These are phyloP conservation scores for Ia io DNA, from an alignment of 2,113 vertebrate genomes.

Conservation along the genomic window DNA sequence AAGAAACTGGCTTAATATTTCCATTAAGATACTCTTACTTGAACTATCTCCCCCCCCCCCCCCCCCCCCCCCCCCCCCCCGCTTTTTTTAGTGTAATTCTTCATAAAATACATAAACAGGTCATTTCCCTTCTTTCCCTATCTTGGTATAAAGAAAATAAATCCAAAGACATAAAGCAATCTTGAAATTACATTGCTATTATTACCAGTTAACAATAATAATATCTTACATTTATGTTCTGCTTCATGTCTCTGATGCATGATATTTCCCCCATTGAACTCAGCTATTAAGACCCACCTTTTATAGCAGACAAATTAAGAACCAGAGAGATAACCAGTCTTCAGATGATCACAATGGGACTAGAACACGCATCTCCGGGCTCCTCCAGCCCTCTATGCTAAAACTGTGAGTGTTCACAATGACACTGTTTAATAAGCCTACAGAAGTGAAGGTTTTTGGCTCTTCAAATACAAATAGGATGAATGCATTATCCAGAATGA, in stretches of 20 bases:
- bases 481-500: not conserved
- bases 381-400: not conserved
- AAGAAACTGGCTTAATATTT: conserved; percentile 27
- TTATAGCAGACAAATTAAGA: not conserved
- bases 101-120: not conserved
- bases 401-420: not conserved
- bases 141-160: not conserved
- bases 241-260: not conserved
- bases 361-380: not conserved
- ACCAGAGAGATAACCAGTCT: not conserved
- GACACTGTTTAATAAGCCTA: not conserved
- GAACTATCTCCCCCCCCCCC: too few relatives aligned
- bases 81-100: not conserved
- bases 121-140: not conserved
- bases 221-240: not conserved
- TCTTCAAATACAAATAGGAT: not conserved
- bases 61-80: too few relatives aligned
- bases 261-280: not conserved
- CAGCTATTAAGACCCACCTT: not conserved
- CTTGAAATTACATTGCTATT: not conserved
- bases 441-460: not conserved
- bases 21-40: not conserved
- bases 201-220: not conserved
- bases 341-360: not conserved
- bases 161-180: not conserved